Conservation (phyloP, 1,140 invertebrate genomes). For the Drosophila nikananu region DNA sequence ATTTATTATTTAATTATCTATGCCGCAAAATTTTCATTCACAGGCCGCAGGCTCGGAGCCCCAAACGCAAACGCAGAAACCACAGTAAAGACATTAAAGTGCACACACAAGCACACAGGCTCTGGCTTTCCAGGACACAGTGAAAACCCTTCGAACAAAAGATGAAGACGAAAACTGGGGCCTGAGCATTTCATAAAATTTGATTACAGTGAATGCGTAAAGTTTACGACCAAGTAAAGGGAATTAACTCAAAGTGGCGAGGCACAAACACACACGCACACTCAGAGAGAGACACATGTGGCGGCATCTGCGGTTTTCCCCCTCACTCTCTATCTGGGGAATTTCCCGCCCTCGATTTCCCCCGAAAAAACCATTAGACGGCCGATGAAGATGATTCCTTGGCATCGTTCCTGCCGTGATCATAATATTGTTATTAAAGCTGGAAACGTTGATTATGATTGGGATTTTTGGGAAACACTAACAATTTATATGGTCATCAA, state of each 20-base stretch:
- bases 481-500: slow-evolving; percentile 9
- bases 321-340: slow-evolving; percentile 38
- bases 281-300: slow-evolving; percentile 29
- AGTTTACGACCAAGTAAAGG: slow-evolving; percentile 75
- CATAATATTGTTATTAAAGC: slow-evolving; percentile 49
- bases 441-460: slow-evolving; percentile 53
- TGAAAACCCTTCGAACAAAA: slow-evolving; percentile 28
- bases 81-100: slow-evolving; percentile 60
- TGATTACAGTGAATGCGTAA: slow-evolving; percentile 78
- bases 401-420: slow-evolving; percentile 27
- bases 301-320: slow-evolving; percentile 46
- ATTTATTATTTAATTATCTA: slow-evolving; percentile 80
- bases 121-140: background rate
- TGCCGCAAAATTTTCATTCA: slow-evolving; percentile 74
- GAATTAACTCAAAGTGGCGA: slow-evolving; percentile 70
- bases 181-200: slow-evolving; percentile 73
- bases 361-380: slow-evolving; percentile 55
- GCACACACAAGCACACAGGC: slow-evolving; percentile 11
- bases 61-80: slow-evolving; percentile 35
- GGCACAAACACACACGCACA: slow-evolving; percentile 13
- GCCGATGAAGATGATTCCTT: slow-evolving; percentile 44
- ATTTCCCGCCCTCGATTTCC: slow-evolving; percentile 12
- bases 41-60: slow-evolving; percentile 41
- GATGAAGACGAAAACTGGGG: slow-evolving; percentile 17
- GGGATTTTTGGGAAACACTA: slow-evolving; percentile 14